phyloP scores from a whole-genome alignment of 2,113 vertebrate genomes.

The Macquaria australasica region DNA sequence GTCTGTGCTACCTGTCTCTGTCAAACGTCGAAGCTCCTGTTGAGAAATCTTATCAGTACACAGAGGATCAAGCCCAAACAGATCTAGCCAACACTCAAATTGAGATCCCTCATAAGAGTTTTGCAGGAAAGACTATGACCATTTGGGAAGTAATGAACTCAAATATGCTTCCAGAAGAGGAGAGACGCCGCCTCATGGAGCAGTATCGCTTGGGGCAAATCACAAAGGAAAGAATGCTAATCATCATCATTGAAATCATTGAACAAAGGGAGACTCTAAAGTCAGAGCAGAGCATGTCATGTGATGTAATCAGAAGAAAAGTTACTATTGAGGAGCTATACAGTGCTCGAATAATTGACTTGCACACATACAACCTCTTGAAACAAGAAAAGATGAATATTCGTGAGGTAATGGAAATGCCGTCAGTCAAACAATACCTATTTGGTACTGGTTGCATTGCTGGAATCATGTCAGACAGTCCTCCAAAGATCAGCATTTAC shows the following conservation, averaged over 20 bases:
- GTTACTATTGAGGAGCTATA: slow-evolving; percentile 88
- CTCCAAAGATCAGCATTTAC: slow-evolving; percentile 90
- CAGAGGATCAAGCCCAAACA: slow-evolving; percentile 89
- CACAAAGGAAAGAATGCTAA: slow-evolving; percentile 95
- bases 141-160: slow-evolving; percentile 98
- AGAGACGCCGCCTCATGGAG: slow-evolving; percentile 89
- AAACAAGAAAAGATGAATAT: slow-evolving; percentile 90
- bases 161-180: slow-evolving; percentile 90
- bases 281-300: slow-evolving; percentile 87
- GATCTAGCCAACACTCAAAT: slow-evolving; percentile 92
- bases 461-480: slow-evolving; percentile 89
- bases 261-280: slow-evolving; percentile 92
- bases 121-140: slow-evolving; percentile 88
- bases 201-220: slow-evolving; percentile 92
- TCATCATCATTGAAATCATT: slow-evolving; percentile 97
- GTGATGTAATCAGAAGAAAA: slow-evolving; percentile 90
- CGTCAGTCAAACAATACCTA: slow-evolving; percentile 88
- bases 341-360: slow-evolving; percentile 88
- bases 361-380: slow-evolving; percentile 89
- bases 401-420: slow-evolving; percentile 89
- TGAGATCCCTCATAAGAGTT: slow-evolving; percentile 88
- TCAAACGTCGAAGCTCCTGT: slow-evolving; percentile 84
- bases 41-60: slow-evolving; percentile 88
- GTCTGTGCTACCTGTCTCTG: slow-evolving; percentile 88
- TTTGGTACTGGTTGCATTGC: slow-evolving; percentile 93